Percentiles rank a stretch among this genome's conserved stretches.
These are phyloP conservation scores for Misgurnus anguillicaudatus DNA, from an alignment of 2,113 vertebrate genomes.

Conservation along the genomic window DNA sequence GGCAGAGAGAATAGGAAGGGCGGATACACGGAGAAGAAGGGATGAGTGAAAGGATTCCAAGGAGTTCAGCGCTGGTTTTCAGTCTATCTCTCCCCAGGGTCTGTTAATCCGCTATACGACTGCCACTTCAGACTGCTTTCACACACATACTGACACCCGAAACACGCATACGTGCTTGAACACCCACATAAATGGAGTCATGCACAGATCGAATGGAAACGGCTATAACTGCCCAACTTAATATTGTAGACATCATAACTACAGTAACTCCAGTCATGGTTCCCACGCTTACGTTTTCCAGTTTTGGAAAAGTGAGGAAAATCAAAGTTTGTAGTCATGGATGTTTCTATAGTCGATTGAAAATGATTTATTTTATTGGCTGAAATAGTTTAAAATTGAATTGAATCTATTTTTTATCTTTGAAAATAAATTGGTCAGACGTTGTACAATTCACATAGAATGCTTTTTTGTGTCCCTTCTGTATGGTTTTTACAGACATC, in stretches of 20 bases:
- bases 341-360: too few relatives aligned
- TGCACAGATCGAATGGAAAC: background rate
- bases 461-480: background rate
- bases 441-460: too few relatives aligned
- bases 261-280: background rate
- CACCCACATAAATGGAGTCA: slow-evolving; percentile 18
- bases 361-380: too few relatives aligned
- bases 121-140: slow-evolving; percentile 60
- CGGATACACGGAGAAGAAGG: slow-evolving; percentile 65
- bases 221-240: background rate
- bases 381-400: too few relatives aligned
- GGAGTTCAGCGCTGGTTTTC: slow-evolving; percentile 27
- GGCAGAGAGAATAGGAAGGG: slow-evolving; percentile 72
- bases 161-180: background rate
- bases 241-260: background rate
- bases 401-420: too few relatives aligned
- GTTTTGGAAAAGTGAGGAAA: too few relatives aligned
- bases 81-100: slow-evolving; percentile 46
- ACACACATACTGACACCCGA: slow-evolving; percentile 52
- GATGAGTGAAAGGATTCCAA: slow-evolving; percentile 55
- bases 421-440: too few relatives aligned
- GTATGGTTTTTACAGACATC: background rate
- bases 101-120: slow-evolving; percentile 65
- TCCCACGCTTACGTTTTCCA: too few relatives aligned
- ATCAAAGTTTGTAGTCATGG: too few relatives aligned